phyloP scores from a whole-genome alignment of 2,797 vertebrate species.

The Dicrostonyx torquatus region DNA sequence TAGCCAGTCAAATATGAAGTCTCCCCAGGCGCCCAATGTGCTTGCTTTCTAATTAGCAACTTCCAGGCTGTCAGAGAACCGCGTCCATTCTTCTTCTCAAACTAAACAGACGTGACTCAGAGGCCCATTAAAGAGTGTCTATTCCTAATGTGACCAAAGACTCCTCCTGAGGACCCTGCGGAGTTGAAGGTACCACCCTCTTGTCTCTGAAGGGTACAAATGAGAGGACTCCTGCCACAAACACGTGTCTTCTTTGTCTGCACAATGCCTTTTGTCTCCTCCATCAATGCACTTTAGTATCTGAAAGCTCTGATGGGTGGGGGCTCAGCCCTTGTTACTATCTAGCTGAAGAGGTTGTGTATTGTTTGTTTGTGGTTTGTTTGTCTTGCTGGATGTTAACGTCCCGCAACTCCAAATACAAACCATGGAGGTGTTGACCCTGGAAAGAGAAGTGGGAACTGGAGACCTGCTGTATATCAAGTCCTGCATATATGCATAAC shows the following conservation, averaged over 20 bases:
- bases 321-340: neutral
- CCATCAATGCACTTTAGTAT: neutral
- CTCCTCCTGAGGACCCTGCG: neutral
- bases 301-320: neutral
- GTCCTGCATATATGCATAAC: neutral
- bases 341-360: neutral
- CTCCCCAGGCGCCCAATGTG: no score
- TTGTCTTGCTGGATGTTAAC: neutral
- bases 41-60: neutral
- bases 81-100: neutral
- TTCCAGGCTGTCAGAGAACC: neutral
- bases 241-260: neutral
- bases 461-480: neutral
- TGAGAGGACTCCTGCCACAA: neutral
- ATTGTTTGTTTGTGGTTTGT: neutral
- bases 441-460: neutral
- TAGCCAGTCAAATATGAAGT: neutral
- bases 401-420: neutral
- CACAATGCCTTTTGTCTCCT: neutral
- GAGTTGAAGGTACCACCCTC: neutral
- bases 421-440: neutral
- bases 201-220: no score
- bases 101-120: neutral
- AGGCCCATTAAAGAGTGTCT: no score
- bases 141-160: neutral